phyloP scores from a whole-genome alignment of 2,113 vertebrate genomes.

The Theristicus caerulescens region DNA sequence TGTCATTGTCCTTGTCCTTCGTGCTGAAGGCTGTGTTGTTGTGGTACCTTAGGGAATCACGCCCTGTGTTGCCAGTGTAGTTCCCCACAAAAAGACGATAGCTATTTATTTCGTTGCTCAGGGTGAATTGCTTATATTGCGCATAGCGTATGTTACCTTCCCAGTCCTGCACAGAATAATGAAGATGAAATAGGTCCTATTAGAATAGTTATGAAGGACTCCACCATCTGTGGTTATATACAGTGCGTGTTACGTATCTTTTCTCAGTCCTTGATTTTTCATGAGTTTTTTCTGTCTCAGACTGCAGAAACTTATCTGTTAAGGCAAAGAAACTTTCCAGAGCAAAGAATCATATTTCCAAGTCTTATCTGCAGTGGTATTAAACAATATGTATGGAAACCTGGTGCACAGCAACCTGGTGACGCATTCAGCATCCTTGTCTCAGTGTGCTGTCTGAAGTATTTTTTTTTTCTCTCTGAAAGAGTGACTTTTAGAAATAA shows the following conservation, averaged over 20 bases:
- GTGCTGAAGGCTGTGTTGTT: conserved; percentile 99
- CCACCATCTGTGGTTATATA: accelerated
- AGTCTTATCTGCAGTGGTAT: background rate
- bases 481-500: background rate
- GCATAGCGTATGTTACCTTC: conserved; percentile 83
- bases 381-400: background rate
- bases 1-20: conserved; percentile 96
- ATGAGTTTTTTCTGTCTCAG: background rate
- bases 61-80: conserved; percentile 84
- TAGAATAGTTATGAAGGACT: background rate
- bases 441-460: background rate
- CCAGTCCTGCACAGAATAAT: conserved; percentile 84
- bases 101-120: conserved; percentile 90
- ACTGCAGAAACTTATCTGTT: background rate
- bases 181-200: background rate
- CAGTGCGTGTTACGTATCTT: background rate
- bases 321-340: background rate
- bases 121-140: conserved; percentile 84
- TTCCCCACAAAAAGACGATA: conserved; percentile 90
- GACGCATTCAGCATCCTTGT: background rate
- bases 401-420: background rate
- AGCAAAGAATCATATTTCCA: background rate
- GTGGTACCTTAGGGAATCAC: conserved; percentile 90
- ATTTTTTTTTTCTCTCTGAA: background rate
- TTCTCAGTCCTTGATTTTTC: background rate